These are phyloP conservation scores for Pseudochromis fuscus DNA, from an alignment of 2,797 vertebrate genomes.

Conservation along the genomic window DNA sequence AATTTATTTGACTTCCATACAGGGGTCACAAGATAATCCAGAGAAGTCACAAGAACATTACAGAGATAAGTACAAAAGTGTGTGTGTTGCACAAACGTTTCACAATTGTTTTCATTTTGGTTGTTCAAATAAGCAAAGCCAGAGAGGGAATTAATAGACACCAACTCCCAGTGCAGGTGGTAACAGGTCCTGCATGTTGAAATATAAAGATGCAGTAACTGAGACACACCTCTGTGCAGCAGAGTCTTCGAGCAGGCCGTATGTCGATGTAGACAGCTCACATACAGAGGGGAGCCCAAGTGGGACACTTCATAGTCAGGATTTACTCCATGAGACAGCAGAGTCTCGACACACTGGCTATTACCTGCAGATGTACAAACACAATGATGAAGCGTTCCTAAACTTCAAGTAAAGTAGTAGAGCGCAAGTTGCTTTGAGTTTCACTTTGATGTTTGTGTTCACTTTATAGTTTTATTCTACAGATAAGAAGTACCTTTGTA, in stretches of 20 bases:
- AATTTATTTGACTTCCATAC: background rate
- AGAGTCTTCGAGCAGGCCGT: conserved; percentile 63
- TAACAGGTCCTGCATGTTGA: background rate
- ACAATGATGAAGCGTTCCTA: background rate
- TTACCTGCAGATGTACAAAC: conserved; percentile 51
- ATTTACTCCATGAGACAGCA: conserved; percentile 74
- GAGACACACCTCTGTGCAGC: conserved; percentile 65
- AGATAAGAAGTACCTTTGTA: no score
- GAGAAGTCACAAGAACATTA: no score
- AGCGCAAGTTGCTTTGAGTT: no score
- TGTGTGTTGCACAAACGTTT: no score
- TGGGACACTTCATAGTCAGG: conserved; percentile 64
- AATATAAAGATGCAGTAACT: background rate
- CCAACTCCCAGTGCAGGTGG: background rate
- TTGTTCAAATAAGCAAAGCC: no score
- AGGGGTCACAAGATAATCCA: background rate
- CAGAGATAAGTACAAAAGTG: no score
- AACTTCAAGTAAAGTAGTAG: background rate
- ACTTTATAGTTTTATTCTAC: no score
- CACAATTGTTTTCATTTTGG: no score
- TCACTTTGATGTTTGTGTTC: no score
- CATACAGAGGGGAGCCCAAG: conserved; percentile 72
- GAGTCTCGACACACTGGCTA: conserved; percentile 71
- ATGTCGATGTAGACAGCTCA: conserved; percentile 71
- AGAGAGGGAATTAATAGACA: no score